phyloP scores from a whole-genome alignment of 2,888 invertebrate species.

The Cyclophora albipunctata region DNA sequence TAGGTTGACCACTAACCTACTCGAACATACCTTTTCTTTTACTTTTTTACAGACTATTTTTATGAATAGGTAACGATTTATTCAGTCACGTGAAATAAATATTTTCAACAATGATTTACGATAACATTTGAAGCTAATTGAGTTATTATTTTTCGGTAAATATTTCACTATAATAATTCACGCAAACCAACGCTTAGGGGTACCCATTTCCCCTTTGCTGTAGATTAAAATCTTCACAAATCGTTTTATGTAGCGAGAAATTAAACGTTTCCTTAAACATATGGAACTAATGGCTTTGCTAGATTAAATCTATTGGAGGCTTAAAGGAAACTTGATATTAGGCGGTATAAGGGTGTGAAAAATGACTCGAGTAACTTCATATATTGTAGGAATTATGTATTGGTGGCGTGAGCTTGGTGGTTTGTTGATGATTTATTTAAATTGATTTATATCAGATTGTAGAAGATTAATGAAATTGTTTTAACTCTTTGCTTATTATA shows the following conservation, averaged over 20 bases:
- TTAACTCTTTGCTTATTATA: too few relatives aligned
- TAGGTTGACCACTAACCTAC: too few relatives aligned
- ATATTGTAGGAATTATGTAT: background rate
- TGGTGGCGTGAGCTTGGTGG: too few relatives aligned
- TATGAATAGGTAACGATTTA: too few relatives aligned
- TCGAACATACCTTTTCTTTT: too few relatives aligned
- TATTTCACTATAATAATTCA: conserved; percentile 13
- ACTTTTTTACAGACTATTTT: too few relatives aligned
- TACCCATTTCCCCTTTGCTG: conserved; percentile 20
- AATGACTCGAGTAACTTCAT: background rate
- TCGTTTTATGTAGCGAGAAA: conserved; percentile 20
- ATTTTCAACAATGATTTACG: conserved; percentile 1
- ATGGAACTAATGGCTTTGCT: conserved; percentile 11
- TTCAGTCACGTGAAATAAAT: background rate
- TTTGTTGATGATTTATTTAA: too few relatives aligned
- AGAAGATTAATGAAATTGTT: too few relatives aligned
- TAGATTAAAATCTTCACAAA: conserved; percentile 17
- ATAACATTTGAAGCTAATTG: conserved; percentile 4
- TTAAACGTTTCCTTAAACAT: conserved; percentile 19
- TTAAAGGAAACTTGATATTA: background rate
- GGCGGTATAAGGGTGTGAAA: conserved; percentile 3
- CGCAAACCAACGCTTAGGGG: conserved; percentile 20
- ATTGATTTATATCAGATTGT: too few relatives aligned
- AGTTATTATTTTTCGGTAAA: conserved; percentile 13
- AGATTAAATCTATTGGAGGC: conserved; percentile 10